phyloP scores from a whole-genome alignment of 2,888 invertebrate species.

The Microdon myrmicae region DNA sequence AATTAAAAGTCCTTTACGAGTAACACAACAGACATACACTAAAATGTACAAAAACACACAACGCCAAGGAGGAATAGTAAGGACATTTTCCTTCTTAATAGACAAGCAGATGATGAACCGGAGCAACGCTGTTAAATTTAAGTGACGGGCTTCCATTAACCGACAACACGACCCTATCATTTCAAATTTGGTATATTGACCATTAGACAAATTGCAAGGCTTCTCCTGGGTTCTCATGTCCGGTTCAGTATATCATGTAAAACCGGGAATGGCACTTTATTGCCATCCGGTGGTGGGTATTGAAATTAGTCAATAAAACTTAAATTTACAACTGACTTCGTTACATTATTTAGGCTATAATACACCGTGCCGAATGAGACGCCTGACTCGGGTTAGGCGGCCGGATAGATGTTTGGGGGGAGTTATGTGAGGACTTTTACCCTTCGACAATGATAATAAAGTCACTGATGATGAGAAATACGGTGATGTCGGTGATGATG shows the following conservation, averaged over 20 bases:
- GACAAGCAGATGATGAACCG: too few species aligned
- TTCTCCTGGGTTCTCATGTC: not conserved
- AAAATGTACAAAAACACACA: too few species aligned
- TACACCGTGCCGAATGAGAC: too few species aligned
- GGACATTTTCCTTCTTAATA: too few species aligned
- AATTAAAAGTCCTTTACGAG: slow-evolving; percentile 38
- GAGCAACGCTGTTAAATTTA: slow-evolving; percentile 32
- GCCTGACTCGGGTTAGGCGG: too few species aligned
- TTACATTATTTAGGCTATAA: slow-evolving; percentile 49
- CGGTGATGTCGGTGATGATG: slow-evolving; percentile 13
- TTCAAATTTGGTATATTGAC: slow-evolving; percentile 39
- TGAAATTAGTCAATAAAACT: slow-evolving; percentile 53
- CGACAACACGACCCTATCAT: slow-evolving; percentile 22
- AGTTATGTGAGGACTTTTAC: slow-evolving; percentile 19
- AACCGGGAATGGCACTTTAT: slow-evolving; percentile 49
- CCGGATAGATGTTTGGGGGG: too few species aligned
- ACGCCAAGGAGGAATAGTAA: too few species aligned
- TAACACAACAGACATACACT: slow-evolving; percentile 15
- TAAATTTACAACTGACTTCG: slow-evolving; percentile 47
- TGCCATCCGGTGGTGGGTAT: slow-evolving; percentile 43
- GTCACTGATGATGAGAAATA: too few species aligned
- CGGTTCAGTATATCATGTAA: slow-evolving; percentile 38
- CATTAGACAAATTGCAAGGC: slow-evolving; percentile 29
- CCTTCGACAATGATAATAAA: slow-evolving; percentile 19
- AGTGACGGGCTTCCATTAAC: slow-evolving; percentile 34